Evolutionary conservation across 2,797 vertebrate genomes (phyloP), one percentile per base, ranked within the genome.

Genomic region (Phrynocephalus forsythii): DNA sequence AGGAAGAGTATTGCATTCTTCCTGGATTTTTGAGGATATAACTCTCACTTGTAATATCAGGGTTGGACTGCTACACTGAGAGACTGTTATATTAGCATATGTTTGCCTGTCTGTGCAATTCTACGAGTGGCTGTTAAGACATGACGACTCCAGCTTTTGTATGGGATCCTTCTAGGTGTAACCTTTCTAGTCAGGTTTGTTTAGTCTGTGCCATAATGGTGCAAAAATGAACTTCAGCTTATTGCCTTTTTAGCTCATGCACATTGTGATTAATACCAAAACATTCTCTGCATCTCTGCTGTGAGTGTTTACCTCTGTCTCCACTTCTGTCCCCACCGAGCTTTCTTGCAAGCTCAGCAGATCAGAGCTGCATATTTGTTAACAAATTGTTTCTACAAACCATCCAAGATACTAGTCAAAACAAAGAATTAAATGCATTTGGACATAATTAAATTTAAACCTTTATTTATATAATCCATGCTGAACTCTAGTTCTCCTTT

Each of bases 11-110:
- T 96, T 94, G 94, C 94, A 88, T 96, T 97, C 94, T 95, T 95
- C 95, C 94, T 89, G 94, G 96, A 97, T 98, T 98, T 97, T 97
- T 98, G 94, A 97, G 97, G 97, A 98, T 98, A 98, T 97, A 96
- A 94, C 95, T 96, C 95, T 97, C 96, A 95, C 97, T 97, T 97
- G 98, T 96, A 95, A 96, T 90, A 95, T 92, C 95, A 95, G 95
- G 91, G 93, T 95, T 95, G 95, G 95, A 96, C 96, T 95, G 95
- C 92, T 79, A 96, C 96, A 95, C 96, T 96, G 96, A 97, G 97
- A 97, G 94, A 80, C 93, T 95, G 95, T 96, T 96, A 94, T 96
- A 94, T 96, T 97, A 95, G 94, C 95, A 95, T 96, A 96, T 96
- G 96, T 97, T 98, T 97, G 97, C 95, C 93, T 90, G 96, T 95